phyloP scores from a whole-genome alignment of 2,113 vertebrate genomes.

The Anoura caudifer region DNA sequence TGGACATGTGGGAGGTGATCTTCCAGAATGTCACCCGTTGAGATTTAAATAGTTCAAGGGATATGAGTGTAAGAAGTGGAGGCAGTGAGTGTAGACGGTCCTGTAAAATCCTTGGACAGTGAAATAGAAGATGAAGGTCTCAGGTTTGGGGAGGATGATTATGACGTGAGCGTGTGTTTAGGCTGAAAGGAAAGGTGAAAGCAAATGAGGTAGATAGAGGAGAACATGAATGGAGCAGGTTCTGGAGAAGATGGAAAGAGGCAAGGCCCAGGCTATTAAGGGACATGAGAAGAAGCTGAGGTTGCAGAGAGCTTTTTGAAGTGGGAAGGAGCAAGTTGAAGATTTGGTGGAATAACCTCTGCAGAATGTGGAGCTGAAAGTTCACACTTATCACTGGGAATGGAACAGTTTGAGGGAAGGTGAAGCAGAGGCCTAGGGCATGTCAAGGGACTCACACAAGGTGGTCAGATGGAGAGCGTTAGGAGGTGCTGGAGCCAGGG shows the following conservation, averaged over 20 bases:
- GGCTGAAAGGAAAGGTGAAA: background rate
- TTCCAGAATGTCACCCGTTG: background rate
- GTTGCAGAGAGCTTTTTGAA: background rate
- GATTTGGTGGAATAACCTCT: accelerated
- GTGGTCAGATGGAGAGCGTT: too few relatives aligned
- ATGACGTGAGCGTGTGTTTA: background rate
- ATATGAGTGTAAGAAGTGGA: background rate
- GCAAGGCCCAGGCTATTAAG: background rate
- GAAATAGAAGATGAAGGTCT: background rate
- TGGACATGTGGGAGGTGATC: background rate
- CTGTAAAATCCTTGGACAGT: background rate
- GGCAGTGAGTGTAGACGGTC: background rate
- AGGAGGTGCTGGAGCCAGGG: accelerated
- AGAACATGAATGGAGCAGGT: background rate
- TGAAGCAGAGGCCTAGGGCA: background rate
- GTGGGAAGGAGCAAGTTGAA: background rate
- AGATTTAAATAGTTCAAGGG: background rate
- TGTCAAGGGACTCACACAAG: accelerated
- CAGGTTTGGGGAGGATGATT: background rate
- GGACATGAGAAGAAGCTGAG: background rate
- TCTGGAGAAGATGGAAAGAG: background rate
- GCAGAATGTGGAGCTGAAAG: background rate
- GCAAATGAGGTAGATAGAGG: too few relatives aligned
- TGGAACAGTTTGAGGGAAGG: background rate
- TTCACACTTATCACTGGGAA: background rate